A percentile compares a stretch with the other conserved stretches of the same genome.
Conservation (phyloP, 2,113 vertebrate genomes). For the Coturnix japonica region DNA sequence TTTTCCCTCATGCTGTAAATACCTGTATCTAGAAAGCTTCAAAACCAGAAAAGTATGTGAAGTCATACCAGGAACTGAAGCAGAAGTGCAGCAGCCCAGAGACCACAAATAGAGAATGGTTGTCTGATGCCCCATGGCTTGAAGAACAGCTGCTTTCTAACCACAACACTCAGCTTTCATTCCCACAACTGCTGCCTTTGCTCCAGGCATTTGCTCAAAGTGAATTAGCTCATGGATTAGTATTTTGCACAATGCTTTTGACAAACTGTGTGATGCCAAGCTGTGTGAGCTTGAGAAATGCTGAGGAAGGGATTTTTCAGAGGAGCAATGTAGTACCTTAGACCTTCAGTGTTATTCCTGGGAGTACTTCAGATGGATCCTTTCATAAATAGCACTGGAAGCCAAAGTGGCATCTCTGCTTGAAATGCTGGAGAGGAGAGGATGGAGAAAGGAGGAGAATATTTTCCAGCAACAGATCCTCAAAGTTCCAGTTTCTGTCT, state of each 20-base stretch:
- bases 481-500: not conserved
- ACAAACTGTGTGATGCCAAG: not conserved
- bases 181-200: not conserved
- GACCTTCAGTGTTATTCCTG: not conserved
- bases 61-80: not conserved
- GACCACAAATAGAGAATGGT: not conserved
- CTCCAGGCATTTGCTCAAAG: not conserved
- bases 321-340: not conserved
- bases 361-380: not conserved
- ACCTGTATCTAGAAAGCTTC: not conserved
- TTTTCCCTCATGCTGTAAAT: not conserved
- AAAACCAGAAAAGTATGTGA: not conserved
- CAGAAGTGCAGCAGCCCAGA: not conserved
- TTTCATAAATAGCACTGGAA: not conserved
- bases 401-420: not conserved
- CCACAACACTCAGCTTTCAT: not conserved
- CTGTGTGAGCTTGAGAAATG: not conserved
- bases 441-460: not conserved
- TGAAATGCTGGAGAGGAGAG: not conserved
- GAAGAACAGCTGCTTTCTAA: not conserved
- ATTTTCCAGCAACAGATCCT: not conserved
- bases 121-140: not conserved
- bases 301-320: not conserved
- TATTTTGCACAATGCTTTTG: not conserved
- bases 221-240: not conserved